These are phyloP conservation scores for Isaurus tuberculatus DNA, from an alignment of 92 coral and sea anemone genomes.

Conservation along the genomic window DNA sequence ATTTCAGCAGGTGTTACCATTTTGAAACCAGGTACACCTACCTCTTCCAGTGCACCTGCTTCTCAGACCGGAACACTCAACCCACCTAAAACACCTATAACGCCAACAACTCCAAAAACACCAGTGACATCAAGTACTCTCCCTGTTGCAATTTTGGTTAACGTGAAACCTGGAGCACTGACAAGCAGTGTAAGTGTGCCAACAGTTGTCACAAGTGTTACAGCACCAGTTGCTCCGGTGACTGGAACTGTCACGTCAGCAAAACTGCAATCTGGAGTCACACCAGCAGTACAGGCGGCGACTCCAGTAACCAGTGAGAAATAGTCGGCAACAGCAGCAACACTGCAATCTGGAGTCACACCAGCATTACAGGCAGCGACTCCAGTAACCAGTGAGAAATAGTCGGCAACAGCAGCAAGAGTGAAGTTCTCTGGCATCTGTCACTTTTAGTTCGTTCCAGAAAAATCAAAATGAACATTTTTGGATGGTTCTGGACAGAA, in stretches of 20 bases:
- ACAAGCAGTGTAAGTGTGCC: neutral
- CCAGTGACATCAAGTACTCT: neutral
- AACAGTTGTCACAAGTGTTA: conserved; percentile 12
- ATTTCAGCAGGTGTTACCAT: conserved; percentile 39
- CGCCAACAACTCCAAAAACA: conserved; percentile 30
- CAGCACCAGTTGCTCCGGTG: neutral
- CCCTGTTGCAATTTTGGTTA: conserved; percentile 33
- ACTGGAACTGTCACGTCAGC: conserved; percentile 24
- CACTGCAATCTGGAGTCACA: neutral
- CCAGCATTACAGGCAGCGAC: neutral
- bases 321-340: neutral
- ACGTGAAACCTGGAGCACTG: neutral
- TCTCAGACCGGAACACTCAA: conserved; percentile 14
- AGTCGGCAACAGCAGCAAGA: neutral
- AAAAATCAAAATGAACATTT: neutral
- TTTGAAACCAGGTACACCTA: conserved; percentile 28
- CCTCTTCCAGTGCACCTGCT: conserved; percentile 3
- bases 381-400: conserved; percentile 18
- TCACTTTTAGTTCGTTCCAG: neutral
- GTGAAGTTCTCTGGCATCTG: neutral
- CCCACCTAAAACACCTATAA: conserved; percentile 26
- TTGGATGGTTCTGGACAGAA: no score
- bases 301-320: conserved; percentile 18
- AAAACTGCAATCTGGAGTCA: neutral
- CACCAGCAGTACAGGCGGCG: neutral